phyloP scores from a whole-genome alignment of 2,888 invertebrate species.

The Idaea straminata region DNA sequence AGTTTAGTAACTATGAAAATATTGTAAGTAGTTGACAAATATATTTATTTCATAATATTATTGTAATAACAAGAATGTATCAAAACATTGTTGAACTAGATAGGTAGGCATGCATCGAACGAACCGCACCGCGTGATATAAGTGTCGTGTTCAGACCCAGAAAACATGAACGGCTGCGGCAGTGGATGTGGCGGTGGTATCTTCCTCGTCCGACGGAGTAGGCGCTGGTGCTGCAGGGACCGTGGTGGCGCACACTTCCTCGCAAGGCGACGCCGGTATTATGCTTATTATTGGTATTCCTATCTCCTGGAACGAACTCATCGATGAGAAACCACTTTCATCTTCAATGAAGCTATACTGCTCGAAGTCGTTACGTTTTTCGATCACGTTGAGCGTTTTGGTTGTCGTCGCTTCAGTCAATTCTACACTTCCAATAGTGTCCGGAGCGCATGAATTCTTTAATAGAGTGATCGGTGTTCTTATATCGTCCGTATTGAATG shows the following conservation, averaged over 20 bases:
- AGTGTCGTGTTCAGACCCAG: conserved; percentile 58
- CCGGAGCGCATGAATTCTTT: not conserved
- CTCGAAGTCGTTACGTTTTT: conserved; percentile 56
- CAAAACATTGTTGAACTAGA: not conserved
- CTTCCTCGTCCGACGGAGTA: not conserved
- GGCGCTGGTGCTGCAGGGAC: not conserved
- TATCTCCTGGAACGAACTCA: conserved; percentile 91
- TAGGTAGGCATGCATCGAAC: too few relatives aligned
- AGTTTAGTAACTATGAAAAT: not conserved
- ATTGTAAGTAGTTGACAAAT: not conserved
- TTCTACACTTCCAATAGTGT: not conserved
- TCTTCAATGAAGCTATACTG: conserved; percentile 81
- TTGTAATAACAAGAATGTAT: not conserved
- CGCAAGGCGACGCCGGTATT: conserved; percentile 71
- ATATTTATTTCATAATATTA: not conserved
- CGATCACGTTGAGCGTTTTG: conserved; percentile 34
- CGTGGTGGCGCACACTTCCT: conserved; percentile 46
- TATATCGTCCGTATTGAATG: not conserved
- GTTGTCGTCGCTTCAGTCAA: not conserved
- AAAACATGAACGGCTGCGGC: conserved; percentile 61
- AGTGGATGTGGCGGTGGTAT: not conserved
- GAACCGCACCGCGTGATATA: conserved; percentile 9
- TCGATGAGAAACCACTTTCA: conserved; percentile 92
- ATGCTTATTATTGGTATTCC: conserved; percentile 83
- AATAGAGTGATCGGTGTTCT: not conserved